Conservation (phyloP, 1,140 invertebrate species). For the Pemphigus obesinymphae region DNA sequence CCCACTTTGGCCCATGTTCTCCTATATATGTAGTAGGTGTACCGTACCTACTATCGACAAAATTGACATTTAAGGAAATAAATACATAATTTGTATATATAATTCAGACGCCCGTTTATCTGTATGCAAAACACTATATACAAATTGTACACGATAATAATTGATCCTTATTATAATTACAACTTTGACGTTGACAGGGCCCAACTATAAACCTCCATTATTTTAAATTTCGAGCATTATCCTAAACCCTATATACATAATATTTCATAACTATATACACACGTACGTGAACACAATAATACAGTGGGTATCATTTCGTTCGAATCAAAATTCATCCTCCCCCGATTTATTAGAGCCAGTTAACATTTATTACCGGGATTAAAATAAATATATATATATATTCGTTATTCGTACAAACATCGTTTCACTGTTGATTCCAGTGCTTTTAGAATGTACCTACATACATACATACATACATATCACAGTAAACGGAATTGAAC, state of each 20-base stretch:
- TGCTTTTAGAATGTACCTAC: background rate
- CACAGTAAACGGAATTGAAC: background rate
- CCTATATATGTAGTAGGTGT: no score
- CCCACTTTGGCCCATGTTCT: no score
- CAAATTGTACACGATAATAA: background rate
- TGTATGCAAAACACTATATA: background rate
- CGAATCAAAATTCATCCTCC: constrained; percentile 17
- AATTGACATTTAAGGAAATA: no score
- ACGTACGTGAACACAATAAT: no score
- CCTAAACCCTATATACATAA: background rate
- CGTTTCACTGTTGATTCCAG: background rate
- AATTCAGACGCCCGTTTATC: background rate
- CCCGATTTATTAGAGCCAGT: background rate
- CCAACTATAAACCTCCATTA: background rate
- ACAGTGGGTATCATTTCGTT: background rate
- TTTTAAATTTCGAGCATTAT: background rate
- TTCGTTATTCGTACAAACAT: background rate
- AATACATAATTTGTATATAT: background rate
- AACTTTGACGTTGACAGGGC: background rate
- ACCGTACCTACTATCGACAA: no score
- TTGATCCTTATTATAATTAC: background rate
- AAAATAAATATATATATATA: background rate
- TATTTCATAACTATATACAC: background rate
- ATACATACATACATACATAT: no score
- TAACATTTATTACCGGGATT: constrained; percentile 1